Percentiles rank a stretch among this genome's conserved stretches.
phyloP scores from a whole-genome alignment of 2,888 invertebrate genomes.

The Boloria euphrosyne region DNA sequence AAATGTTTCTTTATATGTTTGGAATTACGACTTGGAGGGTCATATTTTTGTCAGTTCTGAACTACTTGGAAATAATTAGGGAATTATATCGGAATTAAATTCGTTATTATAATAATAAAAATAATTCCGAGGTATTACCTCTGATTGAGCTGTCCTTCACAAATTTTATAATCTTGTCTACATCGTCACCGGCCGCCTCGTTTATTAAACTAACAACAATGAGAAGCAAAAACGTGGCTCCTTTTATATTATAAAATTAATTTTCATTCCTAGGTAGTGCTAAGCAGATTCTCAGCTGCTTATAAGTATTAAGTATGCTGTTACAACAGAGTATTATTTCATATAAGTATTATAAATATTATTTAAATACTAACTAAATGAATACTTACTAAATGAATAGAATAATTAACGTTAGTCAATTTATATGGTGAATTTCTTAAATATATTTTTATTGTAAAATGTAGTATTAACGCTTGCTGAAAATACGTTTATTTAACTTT shows the following conservation, averaged over 20 bases:
- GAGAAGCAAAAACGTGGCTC: constrained; percentile 27
- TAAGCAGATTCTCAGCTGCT: constrained; percentile 1
- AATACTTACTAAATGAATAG: too few species aligned
- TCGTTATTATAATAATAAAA: neutral
- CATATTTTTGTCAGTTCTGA: too few species aligned
- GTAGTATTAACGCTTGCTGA: constrained; percentile 1
- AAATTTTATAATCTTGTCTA: constrained; percentile 66
- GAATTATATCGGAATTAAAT: constrained; percentile 8
- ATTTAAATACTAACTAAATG: neutral
- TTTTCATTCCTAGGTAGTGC: constrained; percentile 11
- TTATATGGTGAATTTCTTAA: too few species aligned
- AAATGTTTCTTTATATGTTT: too few species aligned
- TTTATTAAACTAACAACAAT: constrained; percentile 53
- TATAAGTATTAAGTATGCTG: constrained; percentile 11
- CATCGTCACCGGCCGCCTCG: constrained; percentile 44
- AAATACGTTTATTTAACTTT: constrained; percentile 22
- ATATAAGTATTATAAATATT: neutral
- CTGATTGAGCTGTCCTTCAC: constrained; percentile 60
- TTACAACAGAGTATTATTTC: neutral
- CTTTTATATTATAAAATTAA: constrained; percentile 24
- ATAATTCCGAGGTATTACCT: constrained; percentile 48
- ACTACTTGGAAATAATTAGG: too few species aligned
- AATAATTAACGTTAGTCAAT: too few species aligned
- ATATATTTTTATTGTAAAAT: constrained; percentile 7
- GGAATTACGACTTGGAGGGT: too few species aligned